phyloP scores from a whole-genome alignment of 2,113 vertebrate species.

The Campylorhamphus procurvoides region DNA sequence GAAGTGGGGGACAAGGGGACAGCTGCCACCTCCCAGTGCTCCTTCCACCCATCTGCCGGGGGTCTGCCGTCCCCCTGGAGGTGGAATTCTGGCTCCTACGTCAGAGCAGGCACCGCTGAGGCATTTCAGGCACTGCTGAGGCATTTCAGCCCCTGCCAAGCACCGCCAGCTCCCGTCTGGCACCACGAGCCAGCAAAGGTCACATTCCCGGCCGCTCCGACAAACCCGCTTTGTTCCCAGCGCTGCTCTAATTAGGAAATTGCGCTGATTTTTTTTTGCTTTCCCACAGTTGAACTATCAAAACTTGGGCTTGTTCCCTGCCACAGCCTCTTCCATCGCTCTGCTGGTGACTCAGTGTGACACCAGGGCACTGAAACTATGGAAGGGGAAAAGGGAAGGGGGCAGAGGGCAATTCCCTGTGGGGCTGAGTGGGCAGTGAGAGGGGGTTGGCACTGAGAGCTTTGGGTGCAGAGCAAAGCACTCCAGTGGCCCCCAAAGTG shows the following conservation, averaged over 20 bases:
- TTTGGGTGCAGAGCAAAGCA: background rate
- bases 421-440: fast-evolving
- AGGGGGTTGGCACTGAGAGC: fast-evolving
- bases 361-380: background rate
- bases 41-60: fast-evolving
- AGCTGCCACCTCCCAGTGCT: fast-evolving
- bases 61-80: background rate
- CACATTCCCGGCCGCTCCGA: conserved; percentile 21
- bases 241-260: conserved; percentile 2
- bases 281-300: background rate
- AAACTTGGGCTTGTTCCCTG: conserved; percentile 6
- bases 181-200: background rate
- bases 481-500: background rate
- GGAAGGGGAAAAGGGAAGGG: background rate
- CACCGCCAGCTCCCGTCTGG: background rate
- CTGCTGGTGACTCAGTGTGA: conserved; percentile 22
- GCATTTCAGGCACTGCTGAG: background rate
- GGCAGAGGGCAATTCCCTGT: fast-evolving
- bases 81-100: background rate
- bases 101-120: background rate
- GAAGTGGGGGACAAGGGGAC: background rate
- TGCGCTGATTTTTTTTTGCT: background rate
- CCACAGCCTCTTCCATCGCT: background rate
- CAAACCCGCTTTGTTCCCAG: conserved; percentile 44
- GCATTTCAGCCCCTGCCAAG: background rate